These are phyloP conservation scores for Trissolcus brochymenae DNA, from an alignment of 2,888 invertebrate genomes.

Conservation along the genomic window DNA sequence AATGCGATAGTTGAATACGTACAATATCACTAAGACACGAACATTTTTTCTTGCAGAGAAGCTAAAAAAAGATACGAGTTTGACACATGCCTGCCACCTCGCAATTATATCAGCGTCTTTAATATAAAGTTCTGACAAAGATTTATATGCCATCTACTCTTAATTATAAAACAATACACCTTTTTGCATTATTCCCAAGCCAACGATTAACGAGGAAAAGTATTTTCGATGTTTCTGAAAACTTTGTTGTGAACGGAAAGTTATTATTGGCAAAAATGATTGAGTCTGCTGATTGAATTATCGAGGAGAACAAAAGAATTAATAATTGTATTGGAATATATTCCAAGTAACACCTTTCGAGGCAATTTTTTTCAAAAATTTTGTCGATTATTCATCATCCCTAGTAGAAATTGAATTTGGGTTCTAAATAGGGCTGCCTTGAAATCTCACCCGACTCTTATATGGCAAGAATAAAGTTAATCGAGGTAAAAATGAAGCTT, in stretches of 20 bases:
- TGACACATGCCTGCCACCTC: constrained; percentile 35
- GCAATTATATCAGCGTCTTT: constrained; percentile 17
- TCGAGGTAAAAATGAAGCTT: no score
- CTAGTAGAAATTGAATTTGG: no score
- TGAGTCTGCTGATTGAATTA: neutral
- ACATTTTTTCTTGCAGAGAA: constrained; percentile 29
- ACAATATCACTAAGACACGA: constrained; percentile 51
- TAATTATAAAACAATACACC: neutral
- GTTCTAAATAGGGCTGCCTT: no score
- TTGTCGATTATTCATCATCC: no score
- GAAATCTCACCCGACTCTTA: no score
- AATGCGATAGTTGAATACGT: constrained; percentile 51
- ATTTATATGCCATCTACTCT: neutral
- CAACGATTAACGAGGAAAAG: neutral
- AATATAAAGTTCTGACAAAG: constrained; percentile 5
- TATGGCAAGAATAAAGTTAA: no score
- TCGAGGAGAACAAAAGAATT: constrained; percentile 32
- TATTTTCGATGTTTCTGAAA: neutral
- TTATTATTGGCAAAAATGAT: neutral
- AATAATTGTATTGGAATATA: constrained; percentile 53
- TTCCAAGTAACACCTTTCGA: constrained; percentile 46
- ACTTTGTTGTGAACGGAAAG: neutral
- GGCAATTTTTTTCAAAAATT: constrained; percentile 37
- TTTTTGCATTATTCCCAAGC: neutral
- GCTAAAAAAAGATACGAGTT: constrained; percentile 36